phyloP scores from a whole-genome alignment of 2,888 invertebrate species.

The Andrena dorsata region DNA sequence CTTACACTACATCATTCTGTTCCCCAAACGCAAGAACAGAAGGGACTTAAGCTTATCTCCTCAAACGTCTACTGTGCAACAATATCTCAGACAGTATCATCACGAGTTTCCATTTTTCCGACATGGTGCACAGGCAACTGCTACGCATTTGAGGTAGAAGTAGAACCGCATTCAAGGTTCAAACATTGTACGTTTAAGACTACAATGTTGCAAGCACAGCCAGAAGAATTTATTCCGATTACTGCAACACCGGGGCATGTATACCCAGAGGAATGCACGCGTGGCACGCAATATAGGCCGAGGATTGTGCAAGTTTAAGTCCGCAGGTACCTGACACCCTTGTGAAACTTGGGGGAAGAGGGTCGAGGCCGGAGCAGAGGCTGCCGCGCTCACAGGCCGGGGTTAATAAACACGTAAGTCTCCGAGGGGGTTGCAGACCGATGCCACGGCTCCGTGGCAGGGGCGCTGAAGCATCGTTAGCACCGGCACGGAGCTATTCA shows the following conservation, averaged over 20 bases:
- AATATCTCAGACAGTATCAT: too few species aligned
- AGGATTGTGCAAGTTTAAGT: slow-evolving; percentile 45
- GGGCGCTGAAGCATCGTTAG: slow-evolving; percentile 74
- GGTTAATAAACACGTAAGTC: slow-evolving; percentile 76
- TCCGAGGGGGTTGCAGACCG: slow-evolving; percentile 49
- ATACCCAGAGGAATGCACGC: slow-evolving; percentile 4
- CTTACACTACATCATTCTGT: too few species aligned
- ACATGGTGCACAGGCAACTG: too few species aligned
- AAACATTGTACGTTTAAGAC: neutral
- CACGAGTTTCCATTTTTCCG: too few species aligned
- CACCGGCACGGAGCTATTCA: slow-evolving; percentile 72
- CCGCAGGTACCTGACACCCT: slow-evolving; percentile 44
- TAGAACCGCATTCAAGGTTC: too few species aligned
- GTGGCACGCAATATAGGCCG: slow-evolving; percentile 32
- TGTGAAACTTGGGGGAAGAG: slow-evolving; percentile 26
- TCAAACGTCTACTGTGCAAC: too few species aligned
- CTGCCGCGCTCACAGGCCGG: slow-evolving; percentile 36
- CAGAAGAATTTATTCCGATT: neutral
- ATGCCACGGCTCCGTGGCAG: slow-evolving; percentile 33
- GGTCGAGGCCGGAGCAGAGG: slow-evolving; percentile 27
- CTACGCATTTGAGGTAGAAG: too few species aligned
- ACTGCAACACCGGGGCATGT: neutral
- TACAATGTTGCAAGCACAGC: neutral
- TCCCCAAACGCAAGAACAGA: too few species aligned
- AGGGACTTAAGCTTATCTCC: too few species aligned